A percentile compares a stretch with the other conserved stretches of the same genome.
Evolutionary conservation across 2,113 vertebrate species (phyloP).

Genomic region (Dicaeum eximium): DNA sequence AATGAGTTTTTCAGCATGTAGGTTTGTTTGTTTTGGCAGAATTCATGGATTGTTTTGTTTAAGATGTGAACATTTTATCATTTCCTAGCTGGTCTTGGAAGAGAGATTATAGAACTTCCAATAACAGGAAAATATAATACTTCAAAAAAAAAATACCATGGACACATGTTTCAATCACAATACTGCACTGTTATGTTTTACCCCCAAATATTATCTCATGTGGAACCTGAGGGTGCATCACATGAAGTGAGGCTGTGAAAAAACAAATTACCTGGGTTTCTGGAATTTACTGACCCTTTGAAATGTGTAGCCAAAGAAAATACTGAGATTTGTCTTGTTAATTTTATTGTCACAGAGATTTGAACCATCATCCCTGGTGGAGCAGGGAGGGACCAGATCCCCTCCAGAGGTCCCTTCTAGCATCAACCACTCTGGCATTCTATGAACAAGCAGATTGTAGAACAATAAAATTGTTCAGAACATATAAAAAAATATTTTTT

Average conservation of each 20-base stretch:
- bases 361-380: not conserved
- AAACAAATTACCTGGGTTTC: not conserved
- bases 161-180: not conserved
- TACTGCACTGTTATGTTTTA: not conserved
- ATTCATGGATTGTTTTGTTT: not conserved
- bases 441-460: not conserved
- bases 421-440: not conserved
- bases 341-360: not conserved
- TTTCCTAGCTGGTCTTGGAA: not conserved
- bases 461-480: not conserved
- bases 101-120: not conserved
- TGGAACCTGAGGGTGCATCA: not conserved
- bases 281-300: not conserved
- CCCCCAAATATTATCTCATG: not conserved
- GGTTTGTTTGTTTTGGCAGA: not conserved
- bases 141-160: not conserved
- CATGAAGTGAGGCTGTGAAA: not conserved
- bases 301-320: not conserved
- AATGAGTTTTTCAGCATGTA: not conserved
- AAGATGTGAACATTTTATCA: not conserved
- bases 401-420: not conserved
- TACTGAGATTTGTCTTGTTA: not conserved
- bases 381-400: not conserved
- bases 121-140: not conserved
- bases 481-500: not conserved